Evolutionary conservation across 1,140 invertebrate genomes (phyloP), one percentile per base, ranked within the genome.

Genomic region (Meloidogyne exigua): DNA sequence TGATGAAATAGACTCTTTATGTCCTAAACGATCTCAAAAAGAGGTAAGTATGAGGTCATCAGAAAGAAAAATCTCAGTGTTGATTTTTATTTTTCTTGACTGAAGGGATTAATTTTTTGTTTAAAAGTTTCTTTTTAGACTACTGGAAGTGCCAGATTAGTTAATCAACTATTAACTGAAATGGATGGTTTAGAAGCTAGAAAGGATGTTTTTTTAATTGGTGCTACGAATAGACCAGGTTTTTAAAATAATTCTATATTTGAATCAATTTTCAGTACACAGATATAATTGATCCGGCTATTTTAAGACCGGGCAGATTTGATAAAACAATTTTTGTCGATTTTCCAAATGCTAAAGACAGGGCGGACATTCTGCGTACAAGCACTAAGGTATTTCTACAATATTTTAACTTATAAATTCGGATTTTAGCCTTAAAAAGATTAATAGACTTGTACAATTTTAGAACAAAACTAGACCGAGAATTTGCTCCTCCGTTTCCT

Each of bases 1-100:
- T 88, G 97, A 99, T 88, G 97, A 99, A 89, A 91, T 99, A 78
- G 97, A 99, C 89, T 93, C 96, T 0, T 88, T 99, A 25, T 98
- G 95, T 88, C 95, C 95, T 0, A 92, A 92, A 83, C 90, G 96
- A 86, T 92, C 92, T 9, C 92, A 92, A 68, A 90, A 90, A 68
- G 91, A 90, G 68, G 92, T 93, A 68, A 23, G 44, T 39, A 76
- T 64, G 32, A 42, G n/a, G 25, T 44, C 68, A 18, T 44, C 5
- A 23, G 3, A 67, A 12, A 18, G 7, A 76, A 76, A 75, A 32
- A 32, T 32, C 7, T n/a, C n/a, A n/a, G n/a, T n/a, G n/a, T n/a
- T n/a, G n/a, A n/a, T n/a, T n/a, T n/a, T n/a, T n/a, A n/a, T n/a
- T n/a, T n/a, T n/a, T n/a, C n/a, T n/a, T n/a, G n/a, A n/a, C 28